A percentile compares a stretch with the other conserved stretches of the same genome.
Conservation (phyloP, 1,140 invertebrate genomes). For the Onthophagus taurus region DNA sequence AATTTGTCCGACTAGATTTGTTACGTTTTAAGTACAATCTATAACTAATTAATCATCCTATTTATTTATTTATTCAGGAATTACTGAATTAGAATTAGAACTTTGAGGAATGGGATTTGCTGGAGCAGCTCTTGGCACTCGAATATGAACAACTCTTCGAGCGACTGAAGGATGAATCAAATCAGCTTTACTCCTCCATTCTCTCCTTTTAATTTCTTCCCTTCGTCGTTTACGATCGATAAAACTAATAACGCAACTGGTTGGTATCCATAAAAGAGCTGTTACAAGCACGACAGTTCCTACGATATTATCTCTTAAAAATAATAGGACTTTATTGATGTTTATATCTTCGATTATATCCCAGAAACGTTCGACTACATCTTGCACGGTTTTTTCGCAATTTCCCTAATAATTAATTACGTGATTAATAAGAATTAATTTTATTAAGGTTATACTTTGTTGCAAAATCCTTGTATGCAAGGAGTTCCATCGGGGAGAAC, state of each 20-base stretch:
- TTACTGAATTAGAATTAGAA: no score
- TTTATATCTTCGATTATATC: constrained; percentile 95
- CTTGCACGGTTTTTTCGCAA: constrained; percentile 89
- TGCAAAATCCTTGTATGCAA: constrained; percentile 93
- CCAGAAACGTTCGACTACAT: constrained; percentile 92
- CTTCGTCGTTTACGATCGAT: constrained; percentile 51
- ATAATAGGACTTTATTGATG: constrained; percentile 82
- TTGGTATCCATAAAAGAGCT: constrained; percentile 86
- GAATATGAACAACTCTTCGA: constrained; percentile 48
- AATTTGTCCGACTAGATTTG: no score
- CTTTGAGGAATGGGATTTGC: not conserved
- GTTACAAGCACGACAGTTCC: constrained; percentile 83
- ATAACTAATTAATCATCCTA: no score
- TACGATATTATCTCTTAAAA: constrained; percentile 81
- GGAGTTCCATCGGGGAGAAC: constrained; percentile 87
- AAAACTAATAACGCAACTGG: constrained; percentile 73
- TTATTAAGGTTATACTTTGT: constrained; percentile 52
- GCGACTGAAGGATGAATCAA: constrained; percentile 52
- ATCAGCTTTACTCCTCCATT: constrained; percentile 40
- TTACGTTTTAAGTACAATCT: no score
- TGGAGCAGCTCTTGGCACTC: constrained; percentile 25
- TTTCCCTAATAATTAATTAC: constrained; percentile 52
- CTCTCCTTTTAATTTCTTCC: constrained; percentile 29
- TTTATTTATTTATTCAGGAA: no score
- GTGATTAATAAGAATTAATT: constrained; percentile 2